Percentiles rank a stretch among this genome's conserved stretches.
phyloP scores from a whole-genome alignment of 2,888 invertebrate species.

The Plusia festucae region DNA sequence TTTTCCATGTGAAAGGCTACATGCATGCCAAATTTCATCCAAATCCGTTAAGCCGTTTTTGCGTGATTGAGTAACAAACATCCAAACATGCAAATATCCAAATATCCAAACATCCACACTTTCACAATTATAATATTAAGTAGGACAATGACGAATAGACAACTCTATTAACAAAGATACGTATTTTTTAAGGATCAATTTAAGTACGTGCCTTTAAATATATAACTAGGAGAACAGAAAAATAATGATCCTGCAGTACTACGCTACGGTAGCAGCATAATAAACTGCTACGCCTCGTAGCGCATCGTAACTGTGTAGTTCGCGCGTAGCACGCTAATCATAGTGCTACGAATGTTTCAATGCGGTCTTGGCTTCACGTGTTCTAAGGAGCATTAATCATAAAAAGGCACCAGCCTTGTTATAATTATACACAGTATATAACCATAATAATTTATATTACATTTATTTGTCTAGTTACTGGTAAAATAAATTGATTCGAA shows the following conservation, averaged over 20 bases:
- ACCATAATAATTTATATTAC: background rate
- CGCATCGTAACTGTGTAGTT: background rate
- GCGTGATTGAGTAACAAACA: too few species aligned
- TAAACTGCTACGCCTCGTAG: constrained; percentile 7
- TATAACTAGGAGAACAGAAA: background rate
- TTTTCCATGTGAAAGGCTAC: too few species aligned
- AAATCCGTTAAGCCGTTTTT: too few species aligned
- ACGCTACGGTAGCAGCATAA: background rate
- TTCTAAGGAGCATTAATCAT: background rate
- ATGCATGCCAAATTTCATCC: too few species aligned
- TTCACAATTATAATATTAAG: too few species aligned
- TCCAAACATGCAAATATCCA: too few species aligned
- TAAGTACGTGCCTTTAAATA: background rate
- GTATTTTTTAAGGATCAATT: background rate
- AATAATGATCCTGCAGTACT: constrained; percentile 1
- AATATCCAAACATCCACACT: too few species aligned
- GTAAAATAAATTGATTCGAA: too few species aligned
- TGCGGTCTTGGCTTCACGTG: background rate
- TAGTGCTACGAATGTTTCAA: background rate
- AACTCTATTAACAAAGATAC: background rate
- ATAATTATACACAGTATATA: too few species aligned
- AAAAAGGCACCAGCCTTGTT: too few species aligned
- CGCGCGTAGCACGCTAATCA: constrained; percentile 1
- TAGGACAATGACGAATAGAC: background rate
- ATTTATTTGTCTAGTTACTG: too few species aligned